Percentiles rank a stretch among this genome's conserved stretches.
Conservation (phyloP, 2,113 vertebrate genomes). For the Stigmatopora argus region DNA sequence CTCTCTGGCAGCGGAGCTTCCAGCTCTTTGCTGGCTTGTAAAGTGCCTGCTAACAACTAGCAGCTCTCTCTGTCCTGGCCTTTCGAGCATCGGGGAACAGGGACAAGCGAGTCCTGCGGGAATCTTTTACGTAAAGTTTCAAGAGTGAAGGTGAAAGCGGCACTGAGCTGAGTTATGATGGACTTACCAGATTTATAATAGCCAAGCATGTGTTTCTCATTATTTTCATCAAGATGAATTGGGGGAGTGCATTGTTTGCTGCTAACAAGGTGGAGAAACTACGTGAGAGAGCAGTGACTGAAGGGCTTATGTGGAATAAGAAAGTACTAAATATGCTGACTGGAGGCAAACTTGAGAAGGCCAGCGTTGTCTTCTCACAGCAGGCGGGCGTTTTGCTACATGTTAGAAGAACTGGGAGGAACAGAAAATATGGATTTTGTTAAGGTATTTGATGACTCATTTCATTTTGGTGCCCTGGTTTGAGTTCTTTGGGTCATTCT, state of each 20-base stretch:
- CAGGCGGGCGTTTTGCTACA: conserved; percentile 10
- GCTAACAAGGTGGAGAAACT: conserved; percentile 30
- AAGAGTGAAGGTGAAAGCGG: conserved; percentile 34
- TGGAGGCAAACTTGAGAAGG: conserved; percentile 19
- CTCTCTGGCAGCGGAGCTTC: conserved; percentile 36
- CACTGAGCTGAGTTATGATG: conserved; percentile 28
- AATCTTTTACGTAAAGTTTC: conserved; percentile 24
- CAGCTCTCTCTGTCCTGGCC: conserved; percentile 23
- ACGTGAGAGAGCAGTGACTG: conserved; percentile 5
- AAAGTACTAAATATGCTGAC: conserved; percentile 26
- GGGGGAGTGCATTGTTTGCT: conserved; percentile 17
- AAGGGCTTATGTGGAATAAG: conserved; percentile 32
- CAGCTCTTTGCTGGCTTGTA: conserved; percentile 38
- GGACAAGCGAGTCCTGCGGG: conserved; percentile 7
- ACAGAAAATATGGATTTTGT: conserved; percentile 20
- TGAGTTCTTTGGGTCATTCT: conserved; percentile 13
- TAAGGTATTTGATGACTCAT: conserved; percentile 20
- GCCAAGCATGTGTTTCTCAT: conserved; percentile 54
- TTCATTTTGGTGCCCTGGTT: conserved; percentile 2
- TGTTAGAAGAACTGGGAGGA: conserved; percentile 18
- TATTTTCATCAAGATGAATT: conserved; percentile 36
- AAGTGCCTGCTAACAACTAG: conserved; percentile 33
- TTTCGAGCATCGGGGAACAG: conserved; percentile 11
- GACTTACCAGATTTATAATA: conserved; percentile 19
- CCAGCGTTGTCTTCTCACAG: conserved; percentile 30